Evolutionary conservation across 2,113 vertebrate species (phyloP).

Genomic region (Urocitellus parryii): DNA sequence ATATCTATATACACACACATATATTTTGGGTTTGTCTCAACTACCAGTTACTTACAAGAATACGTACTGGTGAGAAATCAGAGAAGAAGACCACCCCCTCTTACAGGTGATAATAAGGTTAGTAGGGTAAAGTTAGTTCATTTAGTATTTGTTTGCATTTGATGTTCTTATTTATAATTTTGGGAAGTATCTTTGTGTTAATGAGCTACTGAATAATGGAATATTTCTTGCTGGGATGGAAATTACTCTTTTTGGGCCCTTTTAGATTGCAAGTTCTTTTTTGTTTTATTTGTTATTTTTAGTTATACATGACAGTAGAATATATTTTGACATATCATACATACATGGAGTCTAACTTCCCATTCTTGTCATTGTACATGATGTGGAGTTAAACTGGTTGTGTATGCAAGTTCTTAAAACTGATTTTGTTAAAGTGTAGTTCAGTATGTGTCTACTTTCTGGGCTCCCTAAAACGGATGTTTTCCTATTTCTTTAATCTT

Average conservation of each 20-base stretch:
- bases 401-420: constrained; percentile 5
- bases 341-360: no score
- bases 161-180: constrained; percentile 43
- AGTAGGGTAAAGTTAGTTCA: background rate
- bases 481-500: constrained; percentile 76
- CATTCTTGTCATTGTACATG: no score
- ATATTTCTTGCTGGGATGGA: background rate
- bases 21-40: background rate
- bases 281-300: no score
- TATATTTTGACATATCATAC: no score
- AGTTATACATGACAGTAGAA: no score
- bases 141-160: constrained; percentile 30
- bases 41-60: background rate
- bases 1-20: background rate
- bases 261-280: background rate
- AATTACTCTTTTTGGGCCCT: background rate
- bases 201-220: constrained; percentile 25
- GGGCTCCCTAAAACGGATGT: constrained; percentile 60
- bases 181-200: constrained; percentile 50
- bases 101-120: background rate
- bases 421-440: background rate
- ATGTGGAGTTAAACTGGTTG: no score
- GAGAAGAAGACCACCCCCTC: background rate
- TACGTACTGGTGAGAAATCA: background rate
- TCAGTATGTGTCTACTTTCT: constrained; percentile 43